A percentile compares a stretch with the other conserved stretches of the same genome.
Conservation (phyloP, 1,140 invertebrate species). For the Saxidomus purpurata region DNA sequence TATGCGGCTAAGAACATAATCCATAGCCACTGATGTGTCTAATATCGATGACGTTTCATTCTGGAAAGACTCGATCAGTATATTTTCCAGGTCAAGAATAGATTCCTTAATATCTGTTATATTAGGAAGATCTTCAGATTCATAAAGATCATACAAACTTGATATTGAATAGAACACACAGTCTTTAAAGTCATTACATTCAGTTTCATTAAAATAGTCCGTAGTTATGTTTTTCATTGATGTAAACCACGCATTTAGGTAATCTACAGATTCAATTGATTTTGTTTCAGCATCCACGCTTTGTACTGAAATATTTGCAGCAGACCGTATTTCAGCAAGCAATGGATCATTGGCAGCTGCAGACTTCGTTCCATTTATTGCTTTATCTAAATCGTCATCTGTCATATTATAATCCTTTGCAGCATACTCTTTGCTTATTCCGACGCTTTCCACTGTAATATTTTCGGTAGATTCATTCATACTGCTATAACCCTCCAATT, state of each 20-base stretch:
- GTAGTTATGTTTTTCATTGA: conserved; percentile 19
- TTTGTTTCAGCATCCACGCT: not conserved
- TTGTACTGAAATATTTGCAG: not conserved
- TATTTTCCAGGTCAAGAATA: conserved; percentile 1
- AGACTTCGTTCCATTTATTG: not conserved
- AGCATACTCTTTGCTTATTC: not conserved
- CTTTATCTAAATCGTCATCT: not conserved
- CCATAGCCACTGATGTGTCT: not conserved
- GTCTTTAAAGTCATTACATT: conserved; percentile 7
- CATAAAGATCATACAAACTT: not conserved
- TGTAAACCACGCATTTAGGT: not conserved
- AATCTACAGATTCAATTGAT: not conserved
- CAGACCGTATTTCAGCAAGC: not conserved
- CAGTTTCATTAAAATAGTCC: conserved; percentile 26
- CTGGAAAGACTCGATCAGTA: not conserved
- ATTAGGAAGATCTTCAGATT: conserved; percentile 29
- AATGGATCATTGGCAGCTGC: conserved; percentile 5
- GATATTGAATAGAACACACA: conserved; percentile 6
- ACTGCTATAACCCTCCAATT: not conserved
- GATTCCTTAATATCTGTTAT: not conserved
- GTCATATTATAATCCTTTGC: conserved; percentile 30
- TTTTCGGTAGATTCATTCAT: not conserved
- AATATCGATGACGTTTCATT: conserved; percentile 24
- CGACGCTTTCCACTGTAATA: not conserved
- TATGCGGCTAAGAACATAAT: not conserved